Evolutionary conservation across 2,113 vertebrate species (phyloP), one percentile per base, ranked within the genome.

Genomic region (Hystrix brachyura): DNA sequence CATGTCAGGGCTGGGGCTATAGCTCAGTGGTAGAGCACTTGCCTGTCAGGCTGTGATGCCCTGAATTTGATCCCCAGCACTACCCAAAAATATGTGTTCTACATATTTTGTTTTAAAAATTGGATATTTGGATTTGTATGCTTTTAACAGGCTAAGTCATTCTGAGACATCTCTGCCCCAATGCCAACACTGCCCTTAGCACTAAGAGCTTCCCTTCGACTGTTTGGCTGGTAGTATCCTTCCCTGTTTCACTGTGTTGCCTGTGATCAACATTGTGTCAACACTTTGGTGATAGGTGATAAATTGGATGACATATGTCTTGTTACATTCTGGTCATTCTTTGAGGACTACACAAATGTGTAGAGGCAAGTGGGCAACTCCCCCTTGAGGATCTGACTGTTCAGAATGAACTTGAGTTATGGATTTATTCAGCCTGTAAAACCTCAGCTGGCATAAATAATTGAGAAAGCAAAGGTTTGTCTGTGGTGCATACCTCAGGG

Each of bases 381-480:
- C 98, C 98, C 98, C 95, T 0, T 92, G 96, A 98, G 18, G 10
- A 85, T 97, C 97, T 98, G 97, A 98, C 93, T 95, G 97, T 76
- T 98, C 97, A 90, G 98, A 98, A 99, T 99, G 99, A 99, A 99
- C 99, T 99, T 98, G 98, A 99, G 98, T 98, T 99, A 99, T 98
- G 98, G 98, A 99, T 98, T 99, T 99, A 99, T 99, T 99, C 99
- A 99, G 98, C 98, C 98, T 98, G 98, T 98, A 98, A 98, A 99
- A 99, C 98, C 98, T 99, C 99, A 99, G 99, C 99, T 99, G 99
- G 99, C 98, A 99, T 98, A 99, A 99, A 99, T 99, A 99, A 99
- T 99, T 99, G 98, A 98, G 98, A 98, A 99, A 99, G 98, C 98
- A 98, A 98, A 98, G 99, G 98, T 98, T 99, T 98, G 98, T 98